Evolutionary conservation across 2,888 invertebrate genomes (phyloP), one percentile per base, ranked within the genome.

Genomic region (Polyommatus icarus): DNA sequence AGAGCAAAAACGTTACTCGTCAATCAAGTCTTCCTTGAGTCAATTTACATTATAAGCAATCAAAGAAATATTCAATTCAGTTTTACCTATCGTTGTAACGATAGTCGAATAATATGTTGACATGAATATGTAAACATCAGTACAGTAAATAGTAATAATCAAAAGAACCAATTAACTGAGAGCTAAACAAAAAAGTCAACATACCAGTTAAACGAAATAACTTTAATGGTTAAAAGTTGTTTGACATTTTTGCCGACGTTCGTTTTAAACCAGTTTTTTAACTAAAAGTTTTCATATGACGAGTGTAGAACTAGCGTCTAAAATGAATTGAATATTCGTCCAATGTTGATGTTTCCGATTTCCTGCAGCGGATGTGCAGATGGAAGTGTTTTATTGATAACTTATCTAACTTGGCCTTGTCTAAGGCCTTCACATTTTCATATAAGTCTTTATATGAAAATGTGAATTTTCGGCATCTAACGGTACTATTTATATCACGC

Each of bases 261-360:
- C 24, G 24, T 3, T 67, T 32, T 67, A 67, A 67, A 67, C 24
- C 3, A 15, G 5, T 24, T 20, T 61, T 32, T 67, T 5, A 67
- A 29, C 29, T 32, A 67, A 67, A 67, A 15, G 29, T 32, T 67
- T 32, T 67, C 15, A 67, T 29, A 6, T 6, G 15, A 32, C 15
- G 32, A 15, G 67, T 67, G 20, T 67, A 5, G 61, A 24, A 67
- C 24, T 24, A 4, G 24, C 61, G 29, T 10, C 67, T 0, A 67
- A 24, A 67, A 67, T 67, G 67, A 61, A 61, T 61, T 61, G 24
- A 67, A 67, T 32, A 67, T 67, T 67, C 29, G 29, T 67, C 67
- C 12, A 29, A 67, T 67, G 18, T 67, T 12, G 24, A 61, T 15
- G 29, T 15, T 29, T 67, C 29, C 15, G 15, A 67, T 67, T 67